phyloP scores from a whole-genome alignment of 2,797 vertebrate species.

The Enteromius trimaculatus region DNA sequence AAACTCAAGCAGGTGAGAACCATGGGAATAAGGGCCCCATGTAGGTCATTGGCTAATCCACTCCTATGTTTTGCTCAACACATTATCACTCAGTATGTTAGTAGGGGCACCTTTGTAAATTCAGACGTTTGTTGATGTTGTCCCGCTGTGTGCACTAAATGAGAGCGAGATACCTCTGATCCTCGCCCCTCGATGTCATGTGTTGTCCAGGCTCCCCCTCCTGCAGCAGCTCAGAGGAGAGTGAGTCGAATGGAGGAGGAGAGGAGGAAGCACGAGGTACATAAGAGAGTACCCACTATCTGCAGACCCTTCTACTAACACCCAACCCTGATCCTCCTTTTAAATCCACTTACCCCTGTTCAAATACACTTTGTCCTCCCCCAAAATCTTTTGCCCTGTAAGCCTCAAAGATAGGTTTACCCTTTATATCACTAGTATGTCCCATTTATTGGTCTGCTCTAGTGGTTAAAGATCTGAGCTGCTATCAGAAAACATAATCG shows the following conservation, averaged over 20 bases:
- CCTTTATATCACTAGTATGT: background rate
- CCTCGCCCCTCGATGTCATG: conserved; percentile 77
- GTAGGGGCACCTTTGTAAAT: background rate
- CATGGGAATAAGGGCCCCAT: background rate
- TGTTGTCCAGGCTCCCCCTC: conserved; percentile 86
- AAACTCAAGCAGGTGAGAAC: conserved; percentile 85
- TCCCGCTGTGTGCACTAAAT: conserved; percentile 50
- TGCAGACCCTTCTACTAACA: conserved; percentile 52
- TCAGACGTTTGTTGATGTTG: conserved; percentile 33
- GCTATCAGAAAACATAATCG: background rate
- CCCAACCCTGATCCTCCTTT: conserved; percentile 35
- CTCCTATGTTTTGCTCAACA: conserved; percentile 1
- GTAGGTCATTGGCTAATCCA: conserved; percentile 11
- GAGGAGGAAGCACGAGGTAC: conserved; percentile 91
- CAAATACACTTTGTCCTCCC: background rate
- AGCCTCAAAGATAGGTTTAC: background rate
- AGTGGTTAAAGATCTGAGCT: conserved; percentile 10
- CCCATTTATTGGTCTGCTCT: background rate
- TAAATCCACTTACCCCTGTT: conserved; percentile 52
- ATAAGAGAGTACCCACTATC: conserved; percentile 68
- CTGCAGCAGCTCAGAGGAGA: conserved; percentile 83
- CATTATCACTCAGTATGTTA: background rate
- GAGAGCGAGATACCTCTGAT: conserved; percentile 74
- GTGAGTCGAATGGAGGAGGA: conserved; percentile 86
- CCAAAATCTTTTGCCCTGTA: background rate